Conservation (phyloP, 2,888 invertebrate genomes). For the Diogma glabrata region DNA sequence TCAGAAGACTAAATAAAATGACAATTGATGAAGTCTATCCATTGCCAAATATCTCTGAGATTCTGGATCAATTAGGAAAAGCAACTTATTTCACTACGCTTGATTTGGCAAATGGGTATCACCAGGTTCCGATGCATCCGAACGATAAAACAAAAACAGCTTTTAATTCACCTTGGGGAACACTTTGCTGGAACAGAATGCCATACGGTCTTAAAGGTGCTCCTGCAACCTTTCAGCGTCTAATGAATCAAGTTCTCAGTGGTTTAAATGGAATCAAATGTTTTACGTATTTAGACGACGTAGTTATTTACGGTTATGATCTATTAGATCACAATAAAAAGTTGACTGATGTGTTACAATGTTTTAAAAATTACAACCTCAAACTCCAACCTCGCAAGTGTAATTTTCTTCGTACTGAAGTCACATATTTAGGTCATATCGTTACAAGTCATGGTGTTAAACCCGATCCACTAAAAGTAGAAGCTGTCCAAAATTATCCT, state of each 20-base stretch:
- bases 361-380: background rate
- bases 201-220: background rate
- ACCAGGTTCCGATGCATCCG: background rate
- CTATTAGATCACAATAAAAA: background rate
- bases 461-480: too few relatives aligned
- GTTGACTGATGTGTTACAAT: background rate
- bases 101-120: background rate
- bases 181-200: too few relatives aligned
- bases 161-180: background rate
- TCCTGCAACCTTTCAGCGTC: background rate
- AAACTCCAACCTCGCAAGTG: background rate
- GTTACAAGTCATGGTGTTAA: background rate
- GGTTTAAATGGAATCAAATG: background rate
- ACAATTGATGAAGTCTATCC: background rate
- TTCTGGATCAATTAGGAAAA: background rate
- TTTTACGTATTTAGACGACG: background rate
- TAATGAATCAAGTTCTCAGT: background rate
- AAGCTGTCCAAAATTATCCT: too few relatives aligned
- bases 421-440: background rate
- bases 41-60: background rate
- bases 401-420: too few relatives aligned
- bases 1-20: background rate
- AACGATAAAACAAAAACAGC: background rate
- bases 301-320: too few relatives aligned
- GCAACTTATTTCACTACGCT: background rate